phyloP scores from a whole-genome alignment of 2,113 vertebrate species.

The Clinocottus analis region DNA sequence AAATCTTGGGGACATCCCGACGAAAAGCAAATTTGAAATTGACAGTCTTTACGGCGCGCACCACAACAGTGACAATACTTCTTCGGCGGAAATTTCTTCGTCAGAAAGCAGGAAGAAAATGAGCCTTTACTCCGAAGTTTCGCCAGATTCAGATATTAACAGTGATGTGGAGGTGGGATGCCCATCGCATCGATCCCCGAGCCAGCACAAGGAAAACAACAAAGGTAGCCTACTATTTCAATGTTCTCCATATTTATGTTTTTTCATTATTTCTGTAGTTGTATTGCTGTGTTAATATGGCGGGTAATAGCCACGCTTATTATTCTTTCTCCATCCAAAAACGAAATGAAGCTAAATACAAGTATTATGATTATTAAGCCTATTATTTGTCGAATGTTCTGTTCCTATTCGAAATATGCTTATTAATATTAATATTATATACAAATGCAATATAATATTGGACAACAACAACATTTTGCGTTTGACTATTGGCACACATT shows the following conservation, averaged over 20 bases:
- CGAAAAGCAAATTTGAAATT: slow-evolving; percentile 99
- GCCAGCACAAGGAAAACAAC: slow-evolving; percentile 97
- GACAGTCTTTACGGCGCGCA: slow-evolving; percentile 96
- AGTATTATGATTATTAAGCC: background rate
- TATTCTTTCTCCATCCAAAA: background rate
- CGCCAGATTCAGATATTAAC: slow-evolving; percentile 96
- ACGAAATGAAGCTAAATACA: background rate
- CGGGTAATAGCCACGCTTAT: background rate
- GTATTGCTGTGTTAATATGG: background rate
- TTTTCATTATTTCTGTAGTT: background rate
- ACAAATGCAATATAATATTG: too few relatives aligned
- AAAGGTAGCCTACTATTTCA: slow-evolving; percentile 86
- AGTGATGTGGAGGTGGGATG: slow-evolving; percentile 99
- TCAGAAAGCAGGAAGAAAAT: slow-evolving; percentile 96
- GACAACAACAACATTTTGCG: background rate
- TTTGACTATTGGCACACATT: background rate
- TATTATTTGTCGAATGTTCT: background rate
- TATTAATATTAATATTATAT: background rate
- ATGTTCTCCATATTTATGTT: background rate
- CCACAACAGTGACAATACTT: slow-evolving; percentile 87
- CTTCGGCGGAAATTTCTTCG: slow-evolving; percentile 90
- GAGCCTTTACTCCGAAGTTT: slow-evolving; percentile 93
- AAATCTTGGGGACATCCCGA: slow-evolving; percentile 91
- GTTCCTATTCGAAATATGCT: background rate
- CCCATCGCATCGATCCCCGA: slow-evolving; percentile 93